Evolutionary conservation across 2,797 vertebrate species (phyloP).

Genomic region (Fundulus diaphanus): DNA sequence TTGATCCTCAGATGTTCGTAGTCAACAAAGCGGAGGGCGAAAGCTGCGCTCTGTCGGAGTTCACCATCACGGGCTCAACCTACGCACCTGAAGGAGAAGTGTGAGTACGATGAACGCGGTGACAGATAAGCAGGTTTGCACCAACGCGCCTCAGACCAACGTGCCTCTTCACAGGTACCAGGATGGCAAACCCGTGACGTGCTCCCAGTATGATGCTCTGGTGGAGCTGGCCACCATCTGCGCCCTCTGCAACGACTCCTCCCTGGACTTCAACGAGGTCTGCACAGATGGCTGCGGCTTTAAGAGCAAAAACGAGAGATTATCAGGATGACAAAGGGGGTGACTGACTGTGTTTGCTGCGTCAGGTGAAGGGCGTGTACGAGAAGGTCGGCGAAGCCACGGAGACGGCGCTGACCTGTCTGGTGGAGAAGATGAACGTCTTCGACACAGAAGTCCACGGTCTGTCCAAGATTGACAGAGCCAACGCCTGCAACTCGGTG

Average conservation of each 20-base stretch:
- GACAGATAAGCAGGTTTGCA: not conserved
- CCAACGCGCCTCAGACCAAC: not conserved
- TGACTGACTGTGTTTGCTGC: conserved; percentile 6
- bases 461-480: conserved; percentile 93
- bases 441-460: conserved; percentile 92
- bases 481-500: conserved; percentile 96
- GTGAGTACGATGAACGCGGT: conserved; percentile 81
- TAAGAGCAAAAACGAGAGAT: not conserved
- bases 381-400: conserved; percentile 98
- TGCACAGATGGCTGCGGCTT: not conserved
- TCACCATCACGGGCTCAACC: conserved; percentile 96
- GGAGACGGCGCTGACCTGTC: conserved; percentile 94
- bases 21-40: conserved; percentile 90
- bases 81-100: conserved; percentile 96
- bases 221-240: conserved; percentile 97
- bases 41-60: conserved; percentile 91
- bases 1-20: conserved; percentile 90
- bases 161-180: conserved; percentile 82
- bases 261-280: conserved; percentile 97
- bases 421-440: conserved; percentile 98
- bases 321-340: not conserved
- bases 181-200: conserved; percentile 86
- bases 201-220: conserved; percentile 88
- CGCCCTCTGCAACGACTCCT: conserved; percentile 97
- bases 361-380: conserved; percentile 91